A percentile compares a stretch with the other conserved stretches of the same genome.
Evolutionary conservation across 2,888 invertebrate genomes (phyloP).

Genomic region (Cynaeus angustus): DNA sequence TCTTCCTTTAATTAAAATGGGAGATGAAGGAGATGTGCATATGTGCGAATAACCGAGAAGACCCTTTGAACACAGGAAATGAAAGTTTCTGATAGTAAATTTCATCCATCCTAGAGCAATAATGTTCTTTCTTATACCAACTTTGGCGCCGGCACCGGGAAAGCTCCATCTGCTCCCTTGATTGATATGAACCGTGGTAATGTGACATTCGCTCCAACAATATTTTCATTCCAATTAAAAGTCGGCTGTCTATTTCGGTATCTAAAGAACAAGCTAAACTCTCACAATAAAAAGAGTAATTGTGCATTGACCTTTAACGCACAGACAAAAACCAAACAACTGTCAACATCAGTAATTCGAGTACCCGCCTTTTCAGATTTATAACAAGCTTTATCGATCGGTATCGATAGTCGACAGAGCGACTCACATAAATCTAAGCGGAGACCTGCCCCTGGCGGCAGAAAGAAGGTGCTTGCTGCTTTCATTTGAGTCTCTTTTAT

Average conservation of each 20-base stretch:
- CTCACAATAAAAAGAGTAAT: constrained; percentile 30
- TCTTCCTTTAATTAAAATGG: constrained; percentile 21
- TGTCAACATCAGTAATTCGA: constrained; percentile 54
- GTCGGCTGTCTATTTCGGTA: constrained; percentile 22
- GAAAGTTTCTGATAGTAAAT: too few relatives aligned
- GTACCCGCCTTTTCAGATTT: constrained; percentile 55
- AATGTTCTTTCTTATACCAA: not conserved
- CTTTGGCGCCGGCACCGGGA: not conserved
- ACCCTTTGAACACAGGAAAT: too few relatives aligned
- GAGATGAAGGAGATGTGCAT: not conserved
- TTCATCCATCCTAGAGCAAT: too few relatives aligned
- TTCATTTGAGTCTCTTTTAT: constrained; percentile 59
- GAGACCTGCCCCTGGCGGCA: constrained; percentile 60
- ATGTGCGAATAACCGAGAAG: too few relatives aligned
- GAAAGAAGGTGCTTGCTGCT: constrained; percentile 59
- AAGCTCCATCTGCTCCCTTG: not conserved
- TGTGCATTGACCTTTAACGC: constrained; percentile 45
- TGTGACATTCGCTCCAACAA: constrained; percentile 18
- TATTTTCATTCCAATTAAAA: constrained; percentile 29
- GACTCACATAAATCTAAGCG: constrained; percentile 54
- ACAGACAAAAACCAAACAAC: constrained; percentile 42
- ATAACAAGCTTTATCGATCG: constrained; percentile 55
- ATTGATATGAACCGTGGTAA: constrained; percentile 1
- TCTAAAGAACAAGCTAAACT: constrained; percentile 11
- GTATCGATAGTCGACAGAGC: constrained; percentile 53